Conservation (phyloP, 2,113 vertebrate genomes). For the Calyptommatus sinebrachiatus region DNA sequence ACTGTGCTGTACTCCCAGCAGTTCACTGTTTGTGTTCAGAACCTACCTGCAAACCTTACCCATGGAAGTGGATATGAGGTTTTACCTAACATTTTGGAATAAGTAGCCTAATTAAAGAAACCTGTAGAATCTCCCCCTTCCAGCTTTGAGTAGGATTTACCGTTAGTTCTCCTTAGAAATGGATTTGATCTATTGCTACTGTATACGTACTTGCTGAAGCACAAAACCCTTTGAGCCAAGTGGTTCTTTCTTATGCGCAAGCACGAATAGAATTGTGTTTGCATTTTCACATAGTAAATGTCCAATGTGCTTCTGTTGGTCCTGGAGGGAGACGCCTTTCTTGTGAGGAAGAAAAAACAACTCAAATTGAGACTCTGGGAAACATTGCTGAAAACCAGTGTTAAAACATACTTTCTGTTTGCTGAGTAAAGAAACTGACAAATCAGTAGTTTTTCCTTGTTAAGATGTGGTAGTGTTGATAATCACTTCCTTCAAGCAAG, state of each 20-base stretch:
- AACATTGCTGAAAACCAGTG: not conserved
- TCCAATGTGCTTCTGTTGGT: not conserved
- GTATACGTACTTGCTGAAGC: not conserved
- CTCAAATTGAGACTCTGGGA: not conserved
- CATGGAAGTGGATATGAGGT: not conserved
- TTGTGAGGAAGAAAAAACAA: not conserved
- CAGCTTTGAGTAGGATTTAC: not conserved
- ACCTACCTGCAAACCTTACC: conserved; percentile 20
- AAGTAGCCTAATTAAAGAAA: too few species aligned
- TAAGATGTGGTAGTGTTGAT: not conserved
- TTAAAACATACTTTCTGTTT: not conserved
- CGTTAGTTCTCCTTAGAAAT: not conserved
- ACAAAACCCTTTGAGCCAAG: not conserved
- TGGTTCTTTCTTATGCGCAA: not conserved
- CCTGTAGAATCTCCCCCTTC: too few species aligned
- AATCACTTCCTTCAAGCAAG: not conserved
- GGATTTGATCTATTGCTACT: not conserved
- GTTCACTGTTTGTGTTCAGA: not conserved
- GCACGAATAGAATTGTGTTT: not conserved
- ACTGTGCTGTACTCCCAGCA: not conserved
- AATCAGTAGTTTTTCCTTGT: not conserved
- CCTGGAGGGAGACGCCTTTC: not conserved
- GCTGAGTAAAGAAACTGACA: not conserved
- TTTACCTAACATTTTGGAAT: not conserved
- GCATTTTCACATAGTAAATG: not conserved